Evolutionary conservation across 2,888 invertebrate genomes (phyloP).

Genomic region (Hirtodrosophila duncani): DNA sequence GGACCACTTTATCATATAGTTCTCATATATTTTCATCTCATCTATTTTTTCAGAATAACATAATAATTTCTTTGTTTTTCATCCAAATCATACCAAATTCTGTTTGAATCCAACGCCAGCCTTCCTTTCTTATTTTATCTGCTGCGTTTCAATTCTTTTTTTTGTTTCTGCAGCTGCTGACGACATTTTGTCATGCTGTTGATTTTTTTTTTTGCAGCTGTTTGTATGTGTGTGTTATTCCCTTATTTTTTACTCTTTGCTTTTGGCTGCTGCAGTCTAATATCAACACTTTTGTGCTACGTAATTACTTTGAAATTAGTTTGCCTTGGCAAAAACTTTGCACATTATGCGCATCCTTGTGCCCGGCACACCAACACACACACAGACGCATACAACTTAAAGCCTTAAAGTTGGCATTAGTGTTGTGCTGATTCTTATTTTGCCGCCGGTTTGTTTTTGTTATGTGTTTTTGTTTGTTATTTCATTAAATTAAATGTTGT

Average conservation of each 20-base stretch:
- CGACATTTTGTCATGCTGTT: slow-evolving; percentile 63
- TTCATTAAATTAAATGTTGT: slow-evolving; percentile 69
- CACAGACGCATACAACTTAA: slow-evolving; percentile 22
- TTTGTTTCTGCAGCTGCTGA: slow-evolving; percentile 39
- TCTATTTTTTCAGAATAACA: no score
- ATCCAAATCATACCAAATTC: no score
- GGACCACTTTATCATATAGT: not conserved
- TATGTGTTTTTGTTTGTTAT: slow-evolving; percentile 62
- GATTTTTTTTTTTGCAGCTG: slow-evolving; percentile 50
- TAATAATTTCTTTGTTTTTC: no score
- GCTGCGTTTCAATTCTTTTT: slow-evolving; percentile 8
- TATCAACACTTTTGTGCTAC: slow-evolving; percentile 74
- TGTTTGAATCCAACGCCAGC: no score
- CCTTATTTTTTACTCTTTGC: not conserved
- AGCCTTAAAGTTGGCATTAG: slow-evolving; percentile 67
- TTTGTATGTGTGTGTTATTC: slow-evolving; percentile 2
- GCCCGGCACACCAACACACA: slow-evolving; percentile 33
- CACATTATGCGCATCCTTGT: slow-evolving; percentile 72
- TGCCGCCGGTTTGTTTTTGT: slow-evolving; percentile 7
- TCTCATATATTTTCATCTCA: no score
- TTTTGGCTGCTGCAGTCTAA: slow-evolving; percentile 51
- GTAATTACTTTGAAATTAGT: slow-evolving; percentile 77
- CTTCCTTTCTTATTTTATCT: slow-evolving; percentile 22
- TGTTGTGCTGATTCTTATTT: slow-evolving; percentile 25
- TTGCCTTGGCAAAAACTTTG: slow-evolving; percentile 74